These are phyloP conservation scores for Drosophila seguyi DNA, from an alignment of 1,140 invertebrate genomes.

Conservation along the genomic window DNA sequence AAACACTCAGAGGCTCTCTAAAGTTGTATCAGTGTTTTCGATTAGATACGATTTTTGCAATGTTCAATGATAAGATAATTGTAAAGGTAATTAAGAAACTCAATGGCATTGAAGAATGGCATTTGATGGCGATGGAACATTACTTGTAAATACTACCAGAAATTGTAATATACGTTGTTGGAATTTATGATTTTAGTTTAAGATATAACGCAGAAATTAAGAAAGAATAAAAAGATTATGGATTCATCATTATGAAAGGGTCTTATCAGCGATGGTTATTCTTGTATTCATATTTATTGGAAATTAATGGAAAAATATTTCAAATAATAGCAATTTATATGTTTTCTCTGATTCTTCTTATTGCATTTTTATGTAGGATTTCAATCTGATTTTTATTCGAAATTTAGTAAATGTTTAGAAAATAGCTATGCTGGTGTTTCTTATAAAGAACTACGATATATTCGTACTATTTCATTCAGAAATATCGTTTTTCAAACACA, in stretches of 20 bases:
- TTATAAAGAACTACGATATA: no score
- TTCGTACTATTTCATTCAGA: no score
- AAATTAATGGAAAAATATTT: no score
- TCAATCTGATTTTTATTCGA: no score
- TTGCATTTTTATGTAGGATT: no score
- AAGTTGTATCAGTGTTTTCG: slow-evolving; percentile 3
- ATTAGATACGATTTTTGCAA: slow-evolving; percentile 9
- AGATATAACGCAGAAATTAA: neutral
- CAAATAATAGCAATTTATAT: no score
- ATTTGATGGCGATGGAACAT: neutral
- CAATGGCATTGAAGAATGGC: neutral
- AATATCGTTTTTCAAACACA: no score
- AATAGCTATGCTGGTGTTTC: no score
- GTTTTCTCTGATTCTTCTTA: no score
- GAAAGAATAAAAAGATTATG: neutral
- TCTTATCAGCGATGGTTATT: no score
- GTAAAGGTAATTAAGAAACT: neutral
- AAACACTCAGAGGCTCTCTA: neutral
- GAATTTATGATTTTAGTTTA: neutral
- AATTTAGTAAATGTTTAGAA: no score
- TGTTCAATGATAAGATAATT: slow-evolving; percentile 1
- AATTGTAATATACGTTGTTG: neutral
- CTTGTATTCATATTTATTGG: neutral
- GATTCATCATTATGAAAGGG: neutral
- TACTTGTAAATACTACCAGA: neutral